Evolutionary conservation across 2,113 vertebrate genomes (phyloP).

Genomic region (Bucco capensis): DNA sequence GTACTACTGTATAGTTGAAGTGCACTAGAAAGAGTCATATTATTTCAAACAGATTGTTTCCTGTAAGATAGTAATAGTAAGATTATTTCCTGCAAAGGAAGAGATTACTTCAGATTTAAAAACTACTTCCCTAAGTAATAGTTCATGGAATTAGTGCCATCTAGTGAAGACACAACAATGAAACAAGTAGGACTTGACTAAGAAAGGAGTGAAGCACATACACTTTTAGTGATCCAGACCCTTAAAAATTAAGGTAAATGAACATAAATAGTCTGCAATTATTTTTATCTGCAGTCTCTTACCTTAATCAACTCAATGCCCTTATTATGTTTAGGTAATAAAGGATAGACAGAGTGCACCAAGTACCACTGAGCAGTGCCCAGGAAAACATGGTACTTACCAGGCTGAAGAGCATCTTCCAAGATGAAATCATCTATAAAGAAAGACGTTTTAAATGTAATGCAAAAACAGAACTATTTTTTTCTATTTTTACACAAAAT

Average conservation of each 20-base stretch:
- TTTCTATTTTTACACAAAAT: background rate
- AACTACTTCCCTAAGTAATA: background rate
- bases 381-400: background rate
- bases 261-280: background rate
- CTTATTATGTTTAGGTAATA: background rate
- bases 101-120: background rate
- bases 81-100: background rate
- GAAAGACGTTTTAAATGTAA: background rate
- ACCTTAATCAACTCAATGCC: background rate
- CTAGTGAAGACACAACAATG: slow-evolving; percentile 34
- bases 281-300: background rate
- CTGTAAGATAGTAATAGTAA: too few species aligned
- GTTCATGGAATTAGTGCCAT: slow-evolving; percentile 41
- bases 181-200: background rate
- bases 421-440: background rate
- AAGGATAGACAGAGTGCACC: background rate
- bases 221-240: background rate
- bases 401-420: background rate
- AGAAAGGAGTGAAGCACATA: background rate
- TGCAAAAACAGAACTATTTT: background rate
- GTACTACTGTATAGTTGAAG: background rate
- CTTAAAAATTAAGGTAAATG: background rate
- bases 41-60: background rate
- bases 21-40: background rate
- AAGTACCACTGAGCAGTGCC: background rate